Evolutionary conservation across 2,113 vertebrate genomes (phyloP), one percentile per base, ranked within the genome.

Genomic region (Erinaceus europaeus): DNA sequence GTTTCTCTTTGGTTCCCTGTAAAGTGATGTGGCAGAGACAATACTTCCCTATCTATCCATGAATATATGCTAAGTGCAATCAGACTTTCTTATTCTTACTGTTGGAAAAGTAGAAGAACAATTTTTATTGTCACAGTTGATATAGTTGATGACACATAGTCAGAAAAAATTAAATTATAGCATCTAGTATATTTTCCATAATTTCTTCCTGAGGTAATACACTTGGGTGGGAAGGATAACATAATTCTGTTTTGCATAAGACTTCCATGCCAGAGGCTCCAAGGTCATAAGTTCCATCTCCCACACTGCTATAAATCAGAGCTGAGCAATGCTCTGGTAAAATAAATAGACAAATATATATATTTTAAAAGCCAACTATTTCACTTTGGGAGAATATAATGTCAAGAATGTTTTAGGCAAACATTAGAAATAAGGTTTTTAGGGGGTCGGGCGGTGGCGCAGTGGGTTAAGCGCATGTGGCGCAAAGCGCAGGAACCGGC

Each of bases 401-500:
- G 25, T 21, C n/a, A 78, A 83, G 34, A 11, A 62, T 42, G 21
- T 25, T 67, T 91, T 72, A 57, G 32, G 46, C 48, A 81, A 73
- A 13, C 18, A 10, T 90, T 76, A 36, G 69, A 75, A 90, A 72
- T 27, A 84, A 91, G 38, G n/a, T n/a, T n/a, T n/a, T n/a, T n/a
- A n/a, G n/a, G n/a, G n/a, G n/a, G n/a, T n/a, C n/a, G n/a, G n/a
- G n/a, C n/a, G n/a, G n/a, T n/a, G n/a, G n/a, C n/a, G n/a, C n/a
- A n/a, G n/a, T n/a, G n/a, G n/a, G n/a, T n/a, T n/a, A n/a, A n/a
- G n/a, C n/a, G n/a, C n/a, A n/a, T n/a, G n/a, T n/a, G n/a, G n/a
- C n/a, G n/a, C n/a, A n/a, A n/a, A n/a, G n/a, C n/a, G n/a, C n/a
- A n/a, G n/a, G n/a, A n/a, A n/a, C n/a, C n/a, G n/a, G n/a, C n/a